Evolutionary conservation across 64 coral and sea anemone species (phyloP).

Genomic region (Platygyra sinensis): DNA sequence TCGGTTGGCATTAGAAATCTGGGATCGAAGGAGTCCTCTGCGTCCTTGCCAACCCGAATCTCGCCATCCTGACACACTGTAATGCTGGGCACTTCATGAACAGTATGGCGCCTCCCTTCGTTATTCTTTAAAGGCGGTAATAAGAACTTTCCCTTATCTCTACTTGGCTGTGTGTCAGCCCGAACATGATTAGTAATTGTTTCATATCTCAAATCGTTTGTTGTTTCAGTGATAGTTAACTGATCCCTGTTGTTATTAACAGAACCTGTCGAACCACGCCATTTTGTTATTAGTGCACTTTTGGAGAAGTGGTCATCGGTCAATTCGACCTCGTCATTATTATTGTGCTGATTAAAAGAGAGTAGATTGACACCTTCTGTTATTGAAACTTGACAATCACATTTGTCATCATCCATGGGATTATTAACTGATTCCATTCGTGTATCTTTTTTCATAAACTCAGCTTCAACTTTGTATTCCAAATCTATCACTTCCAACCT

Average conservation of each 20-base stretch:
- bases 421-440: neutral
- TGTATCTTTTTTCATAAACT: neutral
- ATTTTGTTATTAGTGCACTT: neutral
- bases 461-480: neutral
- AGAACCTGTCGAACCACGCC: neutral
- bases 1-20: conserved; percentile 44
- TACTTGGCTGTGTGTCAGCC: no score
- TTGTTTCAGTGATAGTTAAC: neutral
- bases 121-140: neutral
- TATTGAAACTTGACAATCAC: conserved; percentile 7
- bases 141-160: neutral
- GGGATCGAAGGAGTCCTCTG: conserved; percentile 13
- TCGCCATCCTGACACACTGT: conserved; percentile 4
- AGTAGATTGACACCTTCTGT: neutral
- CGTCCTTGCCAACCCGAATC: neutral
- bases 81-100: conserved; percentile 7
- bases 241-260: neutral
- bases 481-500: neutral
- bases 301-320: neutral
- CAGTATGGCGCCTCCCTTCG: neutral
- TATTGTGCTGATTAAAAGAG: neutral
- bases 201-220: neutral
- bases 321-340: neutral
- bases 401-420: neutral
- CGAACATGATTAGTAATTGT: neutral